Evolutionary conservation across 2,888 invertebrate species (phyloP), one percentile per base, ranked within the genome.

Genomic region (Drosophila picticornis): DNA sequence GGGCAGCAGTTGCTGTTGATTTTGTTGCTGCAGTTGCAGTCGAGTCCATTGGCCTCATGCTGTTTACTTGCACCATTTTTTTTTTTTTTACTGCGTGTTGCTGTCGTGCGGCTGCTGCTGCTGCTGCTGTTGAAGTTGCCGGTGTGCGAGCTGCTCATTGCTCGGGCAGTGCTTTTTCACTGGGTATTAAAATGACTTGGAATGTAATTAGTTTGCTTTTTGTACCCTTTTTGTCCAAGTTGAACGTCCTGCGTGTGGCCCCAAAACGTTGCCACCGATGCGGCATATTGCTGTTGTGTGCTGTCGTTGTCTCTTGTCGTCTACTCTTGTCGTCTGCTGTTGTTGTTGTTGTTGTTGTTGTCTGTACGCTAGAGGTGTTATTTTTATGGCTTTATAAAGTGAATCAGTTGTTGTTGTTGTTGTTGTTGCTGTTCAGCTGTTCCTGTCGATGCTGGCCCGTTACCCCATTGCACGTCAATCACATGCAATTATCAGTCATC

Each of bases 11-110:
- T 57, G 43, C 29, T 57, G 29, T 40, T 52, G 83, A 38, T 69
- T 65, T 31, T 66, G 68, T 25, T 57, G 72, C 6, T 65, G 73
- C 40, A 36, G 69, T 53, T 60, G 61, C 29, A 68, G 59, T 27
- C 25, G 83, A 89, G 86, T 90, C 81, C 86, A 90, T 90, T 86
- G 91, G 91, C 86, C 86, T 80, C 88, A 88, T 86, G 90, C 88
- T 87, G 76, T 84, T 89, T 74, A 81, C 83, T 90, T 89, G 91
- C 90, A 89, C 89, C 90, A 89, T 73, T 88, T 90, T 83, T 83
- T 84, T 63, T 71, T 84, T 87, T 85, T 80, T 90, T 77, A 76
- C 85, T 83, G 84, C 88, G 88, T 90, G 83, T 77, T 71, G 75
- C 78, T 67, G 75, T 62, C 75, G 62, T 63, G 68, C 60, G 51